A percentile compares a stretch with the other conserved stretches of the same genome.
phyloP scores from a whole-genome alignment of 2,888 invertebrate genomes.

The Pegoplata infirma region DNA sequence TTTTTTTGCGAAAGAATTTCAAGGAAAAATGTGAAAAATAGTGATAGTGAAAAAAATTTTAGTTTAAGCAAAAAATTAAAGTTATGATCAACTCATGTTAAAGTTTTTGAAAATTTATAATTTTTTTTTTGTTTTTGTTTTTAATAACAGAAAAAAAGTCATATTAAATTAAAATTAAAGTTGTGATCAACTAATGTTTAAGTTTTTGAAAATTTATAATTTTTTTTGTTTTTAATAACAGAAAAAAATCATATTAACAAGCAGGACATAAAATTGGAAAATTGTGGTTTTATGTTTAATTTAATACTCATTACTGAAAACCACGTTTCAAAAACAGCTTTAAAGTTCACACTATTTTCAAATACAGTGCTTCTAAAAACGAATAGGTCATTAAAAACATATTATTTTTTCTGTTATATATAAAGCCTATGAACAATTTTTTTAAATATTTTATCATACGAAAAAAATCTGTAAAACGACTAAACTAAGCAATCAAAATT shows the following conservation, averaged over 20 bases:
- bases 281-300: conserved; percentile 67
- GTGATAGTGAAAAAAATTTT: neutral
- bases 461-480: no score
- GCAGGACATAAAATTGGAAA: conserved; percentile 64
- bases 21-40: neutral
- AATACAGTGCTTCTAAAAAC: no score
- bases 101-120: neutral
- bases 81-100: neutral
- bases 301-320: conserved; percentile 61
- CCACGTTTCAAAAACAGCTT: conserved; percentile 58
- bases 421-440: no score
- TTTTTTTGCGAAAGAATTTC: conserved; percentile 12
- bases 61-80: neutral
- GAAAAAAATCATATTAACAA: conserved; percentile 12
- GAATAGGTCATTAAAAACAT: no score
- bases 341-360: conserved; percentile 37
- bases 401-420: no score
- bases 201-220: neutral
- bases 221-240: neutral
- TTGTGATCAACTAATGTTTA: neutral
- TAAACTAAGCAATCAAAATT: no score
- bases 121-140: neutral
- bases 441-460: no score
- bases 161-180: neutral
- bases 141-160: neutral